These are phyloP conservation scores for Ameiurus melas DNA, from an alignment of 2,113 vertebrate species.

Conservation along the genomic window DNA sequence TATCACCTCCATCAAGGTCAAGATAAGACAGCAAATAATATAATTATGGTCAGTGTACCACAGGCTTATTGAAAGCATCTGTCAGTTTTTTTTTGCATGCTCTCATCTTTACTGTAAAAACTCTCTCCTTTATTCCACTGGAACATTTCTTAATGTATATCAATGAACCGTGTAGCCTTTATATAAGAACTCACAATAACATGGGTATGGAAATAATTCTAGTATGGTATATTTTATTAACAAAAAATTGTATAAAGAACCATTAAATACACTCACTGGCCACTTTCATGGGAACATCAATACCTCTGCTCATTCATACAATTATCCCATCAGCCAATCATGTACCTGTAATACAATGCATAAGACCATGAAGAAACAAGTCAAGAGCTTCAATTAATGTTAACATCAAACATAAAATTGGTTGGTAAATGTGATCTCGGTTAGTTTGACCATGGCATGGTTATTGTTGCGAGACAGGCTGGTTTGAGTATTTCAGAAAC, in stretches of 20 bases:
- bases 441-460: background rate
- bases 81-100: conserved; percentile 51
- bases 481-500: background rate
- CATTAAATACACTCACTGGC: background rate
- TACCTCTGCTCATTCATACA: background rate
- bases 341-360: background rate
- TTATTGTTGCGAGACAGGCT: background rate
- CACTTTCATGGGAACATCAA: background rate
- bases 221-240: conserved; percentile 40
- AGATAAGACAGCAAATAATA: conserved; percentile 47
- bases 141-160: conserved; percentile 52
- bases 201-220: conserved; percentile 52
- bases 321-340: background rate
- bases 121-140: conserved; percentile 41
- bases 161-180: conserved; percentile 46
- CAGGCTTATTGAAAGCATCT: conserved; percentile 60
- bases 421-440: background rate
- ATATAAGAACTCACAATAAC: conserved; percentile 31
- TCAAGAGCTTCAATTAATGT: background rate
- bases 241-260: conserved; percentile 36
- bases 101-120: conserved; percentile 50
- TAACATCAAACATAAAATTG: background rate
- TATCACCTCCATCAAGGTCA: conserved; percentile 47
- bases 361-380: background rate
- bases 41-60: conserved; percentile 39